A percentile compares a stretch with the other conserved stretches of the same genome.
Conservation (phyloP, 2,888 invertebrate species). For the Tricholauxania praeusta region DNA sequence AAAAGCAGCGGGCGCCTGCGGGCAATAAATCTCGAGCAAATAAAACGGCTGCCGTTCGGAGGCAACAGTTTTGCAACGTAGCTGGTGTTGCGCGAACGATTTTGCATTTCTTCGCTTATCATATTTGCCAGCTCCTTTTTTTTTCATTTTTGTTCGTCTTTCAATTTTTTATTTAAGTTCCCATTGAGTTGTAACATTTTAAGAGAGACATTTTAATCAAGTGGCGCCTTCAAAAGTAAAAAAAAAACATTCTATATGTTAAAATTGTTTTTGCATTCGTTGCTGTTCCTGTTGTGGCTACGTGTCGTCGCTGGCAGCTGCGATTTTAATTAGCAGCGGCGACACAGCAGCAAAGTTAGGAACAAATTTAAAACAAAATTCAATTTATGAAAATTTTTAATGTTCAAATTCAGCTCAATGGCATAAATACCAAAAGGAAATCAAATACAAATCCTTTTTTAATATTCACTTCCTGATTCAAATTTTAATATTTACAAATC, state of each 20-base stretch:
- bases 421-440: background rate
- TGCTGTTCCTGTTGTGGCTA: constrained; percentile 7
- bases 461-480: background rate
- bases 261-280: background rate
- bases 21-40: constrained; percentile 31
- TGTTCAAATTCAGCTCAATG: background rate
- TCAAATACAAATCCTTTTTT: background rate
- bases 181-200: background rate
- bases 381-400: too few relatives aligned
- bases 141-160: background rate
- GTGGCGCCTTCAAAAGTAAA: constrained; percentile 25
- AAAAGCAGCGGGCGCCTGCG: constrained; percentile 34
- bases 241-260: background rate
- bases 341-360: background rate
- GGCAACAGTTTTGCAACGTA: background rate
- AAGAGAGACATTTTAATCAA: constrained; percentile 32
- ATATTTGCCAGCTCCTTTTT: background rate
- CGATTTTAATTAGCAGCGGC: constrained; percentile 23
- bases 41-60: constrained; percentile 31
- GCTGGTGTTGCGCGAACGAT: background rate
- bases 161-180: constrained; percentile 1
- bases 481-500: background rate
- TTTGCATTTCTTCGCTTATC: constrained; percentile 25
- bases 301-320: constrained; percentile 18
- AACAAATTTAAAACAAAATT: too few relatives aligned